phyloP scores from a whole-genome alignment of 1,140 invertebrate species.

The Drosophila rufa region DNA sequence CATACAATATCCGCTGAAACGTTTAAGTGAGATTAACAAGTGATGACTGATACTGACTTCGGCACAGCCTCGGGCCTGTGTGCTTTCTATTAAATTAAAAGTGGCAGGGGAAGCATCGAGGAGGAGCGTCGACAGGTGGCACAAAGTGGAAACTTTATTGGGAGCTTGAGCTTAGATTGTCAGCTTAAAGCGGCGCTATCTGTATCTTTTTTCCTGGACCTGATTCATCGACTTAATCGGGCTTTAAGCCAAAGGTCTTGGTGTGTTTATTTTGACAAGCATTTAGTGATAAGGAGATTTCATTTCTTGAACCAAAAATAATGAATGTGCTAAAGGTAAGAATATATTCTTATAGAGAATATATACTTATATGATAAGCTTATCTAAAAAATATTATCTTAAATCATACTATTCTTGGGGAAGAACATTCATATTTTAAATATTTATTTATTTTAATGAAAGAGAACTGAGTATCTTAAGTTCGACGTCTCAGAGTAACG shows the following conservation, averaged over 20 bases:
- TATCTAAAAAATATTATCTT: too few species aligned
- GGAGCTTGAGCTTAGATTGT: not conserved
- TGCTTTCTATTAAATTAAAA: slow-evolving; percentile 67
- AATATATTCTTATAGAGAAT: too few species aligned
- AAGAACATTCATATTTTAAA: too few species aligned
- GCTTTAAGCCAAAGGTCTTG: not conserved
- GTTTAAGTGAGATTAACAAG: slow-evolving; percentile 80
- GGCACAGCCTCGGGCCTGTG: slow-evolving; percentile 41
- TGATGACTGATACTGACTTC: slow-evolving; percentile 65
- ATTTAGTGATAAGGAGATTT: not conserved
- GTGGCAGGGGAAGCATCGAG: slow-evolving; percentile 28
- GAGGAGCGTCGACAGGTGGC: not conserved
- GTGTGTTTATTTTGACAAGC: not conserved
- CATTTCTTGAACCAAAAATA: too few species aligned
- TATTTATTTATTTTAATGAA: too few species aligned
- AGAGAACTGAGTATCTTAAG: too few species aligned
- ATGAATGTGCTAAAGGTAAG: too few species aligned
- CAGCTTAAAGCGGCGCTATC: not conserved
- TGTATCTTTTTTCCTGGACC: not conserved
- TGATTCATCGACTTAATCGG: not conserved
- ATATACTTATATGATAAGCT: too few species aligned
- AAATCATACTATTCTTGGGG: too few species aligned
- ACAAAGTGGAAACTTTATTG: slow-evolving; percentile 22
- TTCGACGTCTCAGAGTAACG: too few species aligned
- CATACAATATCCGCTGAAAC: slow-evolving; percentile 76